These are phyloP conservation scores for Drosophila saltans DNA, from an alignment of 1,140 invertebrate genomes.

Conservation along the genomic window DNA sequence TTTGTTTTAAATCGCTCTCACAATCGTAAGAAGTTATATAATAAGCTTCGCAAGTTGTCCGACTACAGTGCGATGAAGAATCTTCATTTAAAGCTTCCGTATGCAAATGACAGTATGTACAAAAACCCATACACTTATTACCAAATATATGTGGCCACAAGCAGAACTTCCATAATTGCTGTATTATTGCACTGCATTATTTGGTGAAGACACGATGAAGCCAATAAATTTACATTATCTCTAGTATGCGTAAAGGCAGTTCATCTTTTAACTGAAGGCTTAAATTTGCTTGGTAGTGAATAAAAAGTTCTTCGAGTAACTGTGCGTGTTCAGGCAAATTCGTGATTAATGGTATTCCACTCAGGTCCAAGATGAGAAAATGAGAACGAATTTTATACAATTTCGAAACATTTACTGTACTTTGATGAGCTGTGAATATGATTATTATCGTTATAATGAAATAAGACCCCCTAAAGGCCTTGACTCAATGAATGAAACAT, in stretches of 20 bases:
- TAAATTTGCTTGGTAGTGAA: conserved; percentile 11
- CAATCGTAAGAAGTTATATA: conserved; percentile 17
- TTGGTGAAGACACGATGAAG: too few relatives aligned
- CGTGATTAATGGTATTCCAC: conserved; percentile 61
- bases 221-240: too few relatives aligned
- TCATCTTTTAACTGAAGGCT: too few relatives aligned
- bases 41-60: conserved; percentile 5
- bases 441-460: conserved; percentile 60
- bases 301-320: conserved; percentile 7
- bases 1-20: conserved; percentile 19
- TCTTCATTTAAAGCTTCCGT: conserved; percentile 63
- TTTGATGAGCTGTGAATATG: conserved; percentile 75
- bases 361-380: conserved; percentile 63
- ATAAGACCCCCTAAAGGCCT: conserved; percentile 49
- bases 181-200: too few relatives aligned
- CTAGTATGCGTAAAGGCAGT: too few relatives aligned
- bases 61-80: conserved; percentile 27
- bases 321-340: conserved; percentile 41
- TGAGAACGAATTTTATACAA: conserved; percentile 62
- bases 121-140: conserved; percentile 21
- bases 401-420: conserved; percentile 68
- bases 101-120: conserved; percentile 60
- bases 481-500: conserved; percentile 65
- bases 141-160: neutral
- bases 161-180: neutral